Conservation (phyloP, 2,113 vertebrate genomes). For the Brachypodius melanocephalos region DNA sequence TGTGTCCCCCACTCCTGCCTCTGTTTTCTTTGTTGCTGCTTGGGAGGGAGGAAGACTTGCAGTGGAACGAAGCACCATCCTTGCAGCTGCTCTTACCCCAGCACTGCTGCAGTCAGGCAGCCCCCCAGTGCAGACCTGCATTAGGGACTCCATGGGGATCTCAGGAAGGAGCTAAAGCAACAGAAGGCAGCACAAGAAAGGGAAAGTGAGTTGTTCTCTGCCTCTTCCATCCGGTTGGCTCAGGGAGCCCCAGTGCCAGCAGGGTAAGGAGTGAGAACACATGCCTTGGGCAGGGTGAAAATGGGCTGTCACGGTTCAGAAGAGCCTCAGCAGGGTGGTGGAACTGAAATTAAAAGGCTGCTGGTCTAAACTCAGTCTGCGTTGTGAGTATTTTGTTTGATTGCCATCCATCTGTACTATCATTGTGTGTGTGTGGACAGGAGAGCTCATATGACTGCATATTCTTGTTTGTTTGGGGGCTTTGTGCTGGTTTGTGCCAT, state of each 20-base stretch:
- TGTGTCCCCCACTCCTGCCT: neutral
- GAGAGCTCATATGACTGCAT: neutral
- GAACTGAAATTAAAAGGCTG: neutral
- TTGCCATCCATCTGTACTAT: neutral
- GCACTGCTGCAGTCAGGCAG: neutral
- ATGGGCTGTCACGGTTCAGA: neutral
- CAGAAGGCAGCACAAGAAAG: neutral
- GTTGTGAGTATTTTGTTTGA: neutral
- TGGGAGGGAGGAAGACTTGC: neutral
- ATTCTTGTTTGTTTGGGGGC: neutral
- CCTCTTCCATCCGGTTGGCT: neutral
- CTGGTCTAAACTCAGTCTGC: neutral
- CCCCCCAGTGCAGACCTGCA: neutral
- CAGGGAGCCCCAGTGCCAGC: neutral
- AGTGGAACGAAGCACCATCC: accelerated
- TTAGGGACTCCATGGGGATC: neutral
- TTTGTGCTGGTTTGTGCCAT: neutral
- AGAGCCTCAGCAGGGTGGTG: neutral
- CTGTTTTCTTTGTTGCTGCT: neutral
- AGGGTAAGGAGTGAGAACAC: neutral
- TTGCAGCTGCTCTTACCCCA: neutral
- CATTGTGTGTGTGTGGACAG: neutral
- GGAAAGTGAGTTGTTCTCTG: neutral
- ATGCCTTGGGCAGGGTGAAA: neutral
- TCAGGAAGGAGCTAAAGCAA: neutral